Conservation (phyloP, 2,113 vertebrate species). For the Irena cyanogastra region DNA sequence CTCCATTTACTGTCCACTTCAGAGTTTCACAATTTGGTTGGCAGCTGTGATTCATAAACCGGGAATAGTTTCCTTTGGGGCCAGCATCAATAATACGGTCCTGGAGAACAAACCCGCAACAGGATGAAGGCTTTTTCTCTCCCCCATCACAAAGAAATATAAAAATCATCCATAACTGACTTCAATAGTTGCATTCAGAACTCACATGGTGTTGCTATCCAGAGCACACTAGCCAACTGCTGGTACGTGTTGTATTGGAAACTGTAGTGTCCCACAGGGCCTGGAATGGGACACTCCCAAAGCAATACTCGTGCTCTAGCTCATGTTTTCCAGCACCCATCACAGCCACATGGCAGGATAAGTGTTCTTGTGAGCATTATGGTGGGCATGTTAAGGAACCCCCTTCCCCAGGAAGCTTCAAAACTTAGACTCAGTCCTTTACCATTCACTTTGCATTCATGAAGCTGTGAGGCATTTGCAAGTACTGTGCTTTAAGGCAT, state of each 20-base stretch:
- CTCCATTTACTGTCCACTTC: conserved; percentile 97
- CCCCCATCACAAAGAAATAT: neutral
- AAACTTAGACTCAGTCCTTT: neutral
- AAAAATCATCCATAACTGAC: neutral
- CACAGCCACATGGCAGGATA: conserved; percentile 3
- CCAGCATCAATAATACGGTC: conserved; percentile 97
- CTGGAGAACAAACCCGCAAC: conserved; percentile 55
- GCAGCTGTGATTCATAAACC: conserved; percentile 99
- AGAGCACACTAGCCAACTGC: neutral
- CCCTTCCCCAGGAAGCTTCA: neutral
- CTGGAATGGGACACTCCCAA: conserved; percentile 76
- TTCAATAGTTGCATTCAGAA: neutral
- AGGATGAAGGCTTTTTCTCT: neutral
- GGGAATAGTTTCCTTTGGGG: conserved; percentile 95
- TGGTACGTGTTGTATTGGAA: conserved; percentile 30
- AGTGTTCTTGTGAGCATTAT: conserved; percentile 8
- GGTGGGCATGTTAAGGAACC: neutral
- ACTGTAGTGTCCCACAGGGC: conserved; percentile 50
- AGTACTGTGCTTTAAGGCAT: neutral
- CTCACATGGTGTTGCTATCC: neutral
- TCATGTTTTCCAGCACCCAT: conserved; percentile 29
- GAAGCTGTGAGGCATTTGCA: neutral
- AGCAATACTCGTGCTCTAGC: conserved; percentile 77
- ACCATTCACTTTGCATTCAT: neutral
- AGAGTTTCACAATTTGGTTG: conserved; percentile 98